A percentile compares a stretch with the other conserved stretches of the same genome.
These are phyloP conservation scores for Metopolophium dirhodum DNA, from an alignment of 1,140 invertebrate genomes.

Conservation along the genomic window DNA sequence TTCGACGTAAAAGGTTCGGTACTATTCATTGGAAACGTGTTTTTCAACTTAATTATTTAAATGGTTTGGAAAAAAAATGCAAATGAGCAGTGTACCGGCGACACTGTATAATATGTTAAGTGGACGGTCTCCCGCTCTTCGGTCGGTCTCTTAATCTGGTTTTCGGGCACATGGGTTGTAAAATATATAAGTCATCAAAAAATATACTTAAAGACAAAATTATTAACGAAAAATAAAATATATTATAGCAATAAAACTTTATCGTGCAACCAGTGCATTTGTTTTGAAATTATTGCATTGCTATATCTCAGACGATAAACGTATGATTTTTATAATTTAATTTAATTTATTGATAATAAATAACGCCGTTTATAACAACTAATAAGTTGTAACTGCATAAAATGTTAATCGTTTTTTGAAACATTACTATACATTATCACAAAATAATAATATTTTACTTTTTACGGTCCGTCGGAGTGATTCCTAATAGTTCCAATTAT, in stretches of 20 bases:
- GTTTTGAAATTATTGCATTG: neutral
- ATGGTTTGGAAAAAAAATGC: constrained; percentile 21
- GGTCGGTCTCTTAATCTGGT: neutral
- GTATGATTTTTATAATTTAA: neutral
- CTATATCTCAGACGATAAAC: neutral
- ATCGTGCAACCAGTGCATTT: neutral
- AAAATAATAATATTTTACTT: neutral
- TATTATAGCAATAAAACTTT: neutral
- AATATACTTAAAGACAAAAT: neutral
- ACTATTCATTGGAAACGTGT: constrained; percentile 31
- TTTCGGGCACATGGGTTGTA: neutral
- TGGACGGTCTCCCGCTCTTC: neutral
- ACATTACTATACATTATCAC: neutral
- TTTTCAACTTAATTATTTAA: constrained; percentile 53
- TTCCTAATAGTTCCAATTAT: neutral
- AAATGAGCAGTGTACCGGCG: neutral
- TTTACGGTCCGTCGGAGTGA: neutral
- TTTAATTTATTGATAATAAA: neutral
- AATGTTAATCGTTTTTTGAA: neutral
- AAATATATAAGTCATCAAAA: neutral
- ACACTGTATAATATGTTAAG: neutral
- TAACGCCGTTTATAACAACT: neutral
- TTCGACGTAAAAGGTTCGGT: constrained; percentile 34
- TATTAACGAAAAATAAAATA: neutral
- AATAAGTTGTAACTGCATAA: neutral